Conservation (phyloP, 1,140 invertebrate genomes). For the Cotesia vestalis region DNA sequence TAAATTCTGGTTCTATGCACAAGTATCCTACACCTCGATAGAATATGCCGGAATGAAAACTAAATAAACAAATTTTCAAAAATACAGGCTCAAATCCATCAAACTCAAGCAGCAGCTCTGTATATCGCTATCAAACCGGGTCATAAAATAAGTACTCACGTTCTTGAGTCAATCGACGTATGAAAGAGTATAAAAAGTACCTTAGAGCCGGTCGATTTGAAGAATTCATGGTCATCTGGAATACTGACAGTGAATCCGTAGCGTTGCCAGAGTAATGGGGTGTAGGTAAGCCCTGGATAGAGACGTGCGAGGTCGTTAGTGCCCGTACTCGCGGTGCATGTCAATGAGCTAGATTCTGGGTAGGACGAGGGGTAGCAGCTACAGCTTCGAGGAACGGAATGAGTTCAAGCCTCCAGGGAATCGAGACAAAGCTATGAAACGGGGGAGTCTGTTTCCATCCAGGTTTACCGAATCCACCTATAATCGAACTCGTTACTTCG, state of each 20-base stretch:
- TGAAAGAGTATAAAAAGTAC: no score
- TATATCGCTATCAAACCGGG: no score
- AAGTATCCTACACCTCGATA: no score
- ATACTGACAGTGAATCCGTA: background rate
- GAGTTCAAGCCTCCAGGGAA: conserved; percentile 62
- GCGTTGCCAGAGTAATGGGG: conserved; percentile 26
- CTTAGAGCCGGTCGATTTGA: no score
- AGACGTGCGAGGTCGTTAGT: conserved; percentile 60
- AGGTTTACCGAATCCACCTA: conserved; percentile 48
- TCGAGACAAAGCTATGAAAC: conserved; percentile 56
- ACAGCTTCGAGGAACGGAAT: background rate
- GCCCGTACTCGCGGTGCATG: conserved; percentile 60
- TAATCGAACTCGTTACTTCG: conserved; percentile 63
- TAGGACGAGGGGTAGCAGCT: background rate
- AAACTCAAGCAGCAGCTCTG: no score
- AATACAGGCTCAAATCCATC: no score
- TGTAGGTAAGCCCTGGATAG: conserved; percentile 37
- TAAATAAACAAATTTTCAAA: no score
- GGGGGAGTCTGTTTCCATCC: conserved; percentile 38
- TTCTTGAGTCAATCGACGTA: no score
- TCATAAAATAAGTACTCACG: no score
- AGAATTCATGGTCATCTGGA: conserved; percentile 2
- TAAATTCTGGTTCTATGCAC: no score
- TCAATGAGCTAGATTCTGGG: conserved; percentile 54
- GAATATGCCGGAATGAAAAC: no score